These are phyloP conservation scores for Elaeidobius kamerunicus DNA, from an alignment of 2,888 invertebrate genomes.

Conservation along the genomic window DNA sequence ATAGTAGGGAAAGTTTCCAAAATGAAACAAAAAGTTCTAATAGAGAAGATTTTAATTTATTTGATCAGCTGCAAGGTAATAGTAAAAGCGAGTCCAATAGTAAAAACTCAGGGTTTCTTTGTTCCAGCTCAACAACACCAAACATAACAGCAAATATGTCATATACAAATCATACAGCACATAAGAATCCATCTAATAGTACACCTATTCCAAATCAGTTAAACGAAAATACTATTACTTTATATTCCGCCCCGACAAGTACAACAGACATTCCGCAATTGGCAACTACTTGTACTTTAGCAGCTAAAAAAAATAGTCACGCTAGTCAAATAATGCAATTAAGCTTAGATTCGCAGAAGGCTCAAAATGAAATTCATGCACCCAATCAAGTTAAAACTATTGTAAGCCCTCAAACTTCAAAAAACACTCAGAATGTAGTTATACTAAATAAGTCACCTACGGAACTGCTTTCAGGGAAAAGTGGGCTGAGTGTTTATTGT, in stretches of 20 bases:
- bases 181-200: not conserved
- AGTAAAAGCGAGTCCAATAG: not conserved
- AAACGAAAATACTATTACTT: constrained; percentile 21
- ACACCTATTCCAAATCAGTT: not conserved
- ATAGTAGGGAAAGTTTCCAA: not conserved
- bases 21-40: constrained; percentile 8
- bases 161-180: not conserved
- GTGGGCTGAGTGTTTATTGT: constrained; percentile 17
- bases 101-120: constrained; percentile 1
- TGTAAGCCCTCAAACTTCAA: constrained; percentile 5
- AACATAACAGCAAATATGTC: not conserved
- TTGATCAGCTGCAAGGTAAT: constrained; percentile 22
- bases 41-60: constrained; percentile 19
- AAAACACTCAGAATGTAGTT: constrained; percentile 12
- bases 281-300: constrained; percentile 9
- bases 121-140: not conserved
- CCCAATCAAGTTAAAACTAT: constrained; percentile 8
- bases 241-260: constrained; percentile 21
- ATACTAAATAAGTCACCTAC: constrained; percentile 10
- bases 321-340: not conserved
- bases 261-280: constrained; percentile 1
- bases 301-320: not conserved
- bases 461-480: constrained; percentile 5
- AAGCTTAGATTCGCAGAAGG: constrained; percentile 30
- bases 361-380: constrained; percentile 28